Evolutionary conservation across 2,888 invertebrate species (phyloP).

Genomic region (Amblyteles armatorius): DNA sequence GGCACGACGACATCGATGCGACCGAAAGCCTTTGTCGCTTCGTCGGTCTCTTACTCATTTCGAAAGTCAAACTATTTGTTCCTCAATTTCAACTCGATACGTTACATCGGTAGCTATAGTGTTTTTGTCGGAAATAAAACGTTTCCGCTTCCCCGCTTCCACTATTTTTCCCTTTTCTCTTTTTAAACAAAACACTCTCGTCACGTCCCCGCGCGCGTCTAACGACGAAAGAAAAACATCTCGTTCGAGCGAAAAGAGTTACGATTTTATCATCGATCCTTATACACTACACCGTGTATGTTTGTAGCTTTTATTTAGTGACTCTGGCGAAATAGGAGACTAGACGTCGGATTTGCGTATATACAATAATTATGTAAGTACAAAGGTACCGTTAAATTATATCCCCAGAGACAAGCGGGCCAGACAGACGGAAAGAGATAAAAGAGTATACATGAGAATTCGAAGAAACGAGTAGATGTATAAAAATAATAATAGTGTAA

Average conservation of each 20-base stretch:
- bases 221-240: neutral
- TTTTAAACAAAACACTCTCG: neutral
- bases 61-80: neutral
- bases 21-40: constrained; percentile 60
- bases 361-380: constrained; percentile 18
- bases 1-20: constrained; percentile 4
- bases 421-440: neutral
- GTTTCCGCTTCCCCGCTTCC: neutral
- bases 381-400: too few relatives aligned
- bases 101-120: neutral
- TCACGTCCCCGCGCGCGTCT: constrained; percentile 15
- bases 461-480: constrained; percentile 23
- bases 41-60: constrained; percentile 30
- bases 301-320: constrained; percentile 34
- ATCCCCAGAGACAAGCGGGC: too few relatives aligned
- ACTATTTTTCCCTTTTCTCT: neutral
- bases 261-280: too few relatives aligned
- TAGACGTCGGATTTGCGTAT: constrained; percentile 18
- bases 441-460: constrained; percentile 12
- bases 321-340: constrained; percentile 33
- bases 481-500: constrained; percentile 38
- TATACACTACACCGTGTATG: neutral
- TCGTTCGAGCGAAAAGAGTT: neutral
- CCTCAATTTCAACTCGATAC: neutral
- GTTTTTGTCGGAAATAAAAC: neutral